A percentile compares a stretch with the other conserved stretches of the same genome.
Evolutionary conservation across 2,113 vertebrate species (phyloP).

Genomic region (Canis aureus): DNA sequence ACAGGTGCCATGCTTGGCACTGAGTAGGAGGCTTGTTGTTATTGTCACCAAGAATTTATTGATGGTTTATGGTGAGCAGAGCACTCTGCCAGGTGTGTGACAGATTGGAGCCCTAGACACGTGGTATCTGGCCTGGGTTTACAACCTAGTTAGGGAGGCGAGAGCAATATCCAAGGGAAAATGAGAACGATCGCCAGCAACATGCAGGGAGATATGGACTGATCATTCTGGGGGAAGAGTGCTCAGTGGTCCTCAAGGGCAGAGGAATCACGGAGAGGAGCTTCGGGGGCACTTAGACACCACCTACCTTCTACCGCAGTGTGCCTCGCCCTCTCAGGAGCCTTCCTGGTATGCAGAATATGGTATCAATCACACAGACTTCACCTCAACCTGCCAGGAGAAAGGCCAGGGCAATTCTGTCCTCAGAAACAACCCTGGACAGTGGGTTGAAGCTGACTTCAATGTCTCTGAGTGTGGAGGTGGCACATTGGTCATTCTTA

Average conservation of each 20-base stretch:
- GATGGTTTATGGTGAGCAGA: background rate
- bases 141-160: background rate
- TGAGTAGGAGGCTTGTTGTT: background rate
- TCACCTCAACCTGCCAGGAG: background rate
- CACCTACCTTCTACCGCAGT: rapidly evolving
- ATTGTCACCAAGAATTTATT: background rate
- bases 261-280: background rate
- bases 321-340: background rate
- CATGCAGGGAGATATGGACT: rapidly evolving
- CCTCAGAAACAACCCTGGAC: background rate
- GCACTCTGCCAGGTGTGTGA: background rate
- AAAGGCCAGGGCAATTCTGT: background rate
- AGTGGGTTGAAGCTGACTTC: background rate
- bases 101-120: background rate
- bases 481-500: background rate
- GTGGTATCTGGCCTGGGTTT: background rate
- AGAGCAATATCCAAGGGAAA: background rate
- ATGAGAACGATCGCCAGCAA: rapidly evolving
- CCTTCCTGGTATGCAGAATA: background rate
- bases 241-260: background rate
- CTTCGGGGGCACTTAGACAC: background rate
- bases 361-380: background rate
- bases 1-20: background rate
- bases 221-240: rapidly evolving
- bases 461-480: background rate